Base-by-base conservation (phyloP, 2,113 vertebrate species). In the Oenanthe melanoleuca region DNA sequence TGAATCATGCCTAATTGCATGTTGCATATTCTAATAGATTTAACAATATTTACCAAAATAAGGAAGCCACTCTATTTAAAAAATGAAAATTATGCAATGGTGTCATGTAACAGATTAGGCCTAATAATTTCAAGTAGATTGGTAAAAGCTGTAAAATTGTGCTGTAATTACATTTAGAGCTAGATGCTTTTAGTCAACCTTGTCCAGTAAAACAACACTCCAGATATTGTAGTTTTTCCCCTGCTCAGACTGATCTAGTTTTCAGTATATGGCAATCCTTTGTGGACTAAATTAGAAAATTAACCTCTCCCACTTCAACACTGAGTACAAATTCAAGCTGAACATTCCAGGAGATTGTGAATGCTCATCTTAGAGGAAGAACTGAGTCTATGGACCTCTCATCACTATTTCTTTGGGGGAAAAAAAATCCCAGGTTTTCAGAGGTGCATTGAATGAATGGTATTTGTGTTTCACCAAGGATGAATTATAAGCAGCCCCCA, bases 31-130 rank as follows among this genome's bases (percentile, higher is more conserved):
- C 60, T 79, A 75, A 49, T 64, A 89, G 40, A 31, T 64, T 91
- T 91, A 91, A 71, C 53, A 91, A 40, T 75, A 47, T 9, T 78
- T 92, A 74, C 15, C 18, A 74, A 92, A 96, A 73, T 79, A 84
- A 5, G 20, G 24, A 67, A 80, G 55, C 45, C 49, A 23, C 4
- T 66, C 17, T 71, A 64, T 87, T 56, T 80, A 18, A 83, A 93
- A 95, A 86, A 69, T 71, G 13, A 69, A 94, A 66, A 44, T 60
- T 66, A 15, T 84, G 56, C 34, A 63, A 24, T 64, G 14, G 9
- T 80, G 42, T 73, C 66, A 74, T 66, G 22, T n/a, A 81, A 74
- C 28, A 88, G 55, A 80, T 73, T 75, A 86, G 14, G 34, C 78
- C 26, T 66, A 38, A 56, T 86, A 88, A 72, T 86, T 87, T 93